Conservation (phyloP, 2,113 vertebrate species). For the Catharus minimus region DNA sequence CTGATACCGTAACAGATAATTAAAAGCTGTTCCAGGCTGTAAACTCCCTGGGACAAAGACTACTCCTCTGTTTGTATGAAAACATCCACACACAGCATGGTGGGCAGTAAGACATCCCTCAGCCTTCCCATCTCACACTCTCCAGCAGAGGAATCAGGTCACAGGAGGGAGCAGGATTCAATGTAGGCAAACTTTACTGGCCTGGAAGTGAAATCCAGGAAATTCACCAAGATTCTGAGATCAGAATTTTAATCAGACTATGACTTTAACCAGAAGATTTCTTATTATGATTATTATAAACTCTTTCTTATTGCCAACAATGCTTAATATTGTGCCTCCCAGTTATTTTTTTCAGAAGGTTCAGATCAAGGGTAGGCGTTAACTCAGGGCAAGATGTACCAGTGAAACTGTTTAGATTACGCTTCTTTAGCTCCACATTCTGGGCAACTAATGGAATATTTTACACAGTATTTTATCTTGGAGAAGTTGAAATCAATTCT, state of each 20-base stretch:
- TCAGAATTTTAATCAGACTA: not conserved
- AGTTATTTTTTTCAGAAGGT: not conserved
- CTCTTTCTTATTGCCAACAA: not conserved
- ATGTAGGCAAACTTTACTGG: not conserved
- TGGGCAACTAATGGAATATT: not conserved
- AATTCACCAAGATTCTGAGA: not conserved
- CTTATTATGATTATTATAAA: not conserved
- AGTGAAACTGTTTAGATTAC: not conserved
- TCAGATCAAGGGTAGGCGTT: not conserved
- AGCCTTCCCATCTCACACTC: not conserved
- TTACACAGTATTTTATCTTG: not conserved
- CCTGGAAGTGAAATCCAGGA: not conserved
- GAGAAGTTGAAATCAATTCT: not conserved
- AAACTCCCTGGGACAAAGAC: not conserved
- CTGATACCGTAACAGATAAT: not conserved
- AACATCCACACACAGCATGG: not conserved
- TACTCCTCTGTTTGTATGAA: not conserved
- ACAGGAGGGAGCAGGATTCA: not conserved
- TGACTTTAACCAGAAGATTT: not conserved
- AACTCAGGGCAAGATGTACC: not conserved
- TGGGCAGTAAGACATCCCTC: not conserved
- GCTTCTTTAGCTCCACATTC: constrained; percentile 31
- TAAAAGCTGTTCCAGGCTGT: not conserved
- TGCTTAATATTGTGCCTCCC: not conserved
- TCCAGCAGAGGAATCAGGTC: not conserved